Conservation (phyloP, 2,113 vertebrate species). For the Tringa solitaria region DNA sequence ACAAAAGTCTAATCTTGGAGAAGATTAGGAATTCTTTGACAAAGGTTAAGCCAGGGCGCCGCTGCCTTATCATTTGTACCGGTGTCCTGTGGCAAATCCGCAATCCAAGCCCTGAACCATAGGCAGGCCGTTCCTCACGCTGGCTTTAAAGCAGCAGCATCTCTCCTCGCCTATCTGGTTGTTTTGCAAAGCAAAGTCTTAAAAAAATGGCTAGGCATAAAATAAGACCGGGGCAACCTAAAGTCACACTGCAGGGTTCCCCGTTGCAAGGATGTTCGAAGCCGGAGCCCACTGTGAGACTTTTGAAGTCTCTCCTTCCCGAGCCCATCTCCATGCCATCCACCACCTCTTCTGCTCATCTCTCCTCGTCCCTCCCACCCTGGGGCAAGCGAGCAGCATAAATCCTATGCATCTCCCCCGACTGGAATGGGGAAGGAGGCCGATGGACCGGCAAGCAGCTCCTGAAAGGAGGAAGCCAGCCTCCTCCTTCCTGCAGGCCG, state of each 20-base stretch:
- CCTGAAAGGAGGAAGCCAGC: accelerated
- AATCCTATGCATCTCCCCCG: accelerated
- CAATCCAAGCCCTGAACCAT: neutral
- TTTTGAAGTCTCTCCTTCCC: neutral
- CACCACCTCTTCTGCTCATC: neutral
- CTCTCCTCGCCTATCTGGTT: neutral
- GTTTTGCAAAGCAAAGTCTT: neutral
- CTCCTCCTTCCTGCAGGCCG: neutral
- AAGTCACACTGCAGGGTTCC: neutral
- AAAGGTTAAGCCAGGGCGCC: neutral
- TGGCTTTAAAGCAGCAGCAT: neutral
- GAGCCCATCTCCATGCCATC: neutral
- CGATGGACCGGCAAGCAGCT: neutral
- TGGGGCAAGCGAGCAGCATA: neutral
- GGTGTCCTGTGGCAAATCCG: neutral
- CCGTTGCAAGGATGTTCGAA: neutral
- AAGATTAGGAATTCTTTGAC: slow-evolving; percentile 42
- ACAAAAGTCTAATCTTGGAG: slow-evolving; percentile 26
- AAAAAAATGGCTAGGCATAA: neutral
- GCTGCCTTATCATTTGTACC: neutral
- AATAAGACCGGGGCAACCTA: neutral
- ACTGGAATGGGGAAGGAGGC: neutral
- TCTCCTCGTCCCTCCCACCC: neutral
- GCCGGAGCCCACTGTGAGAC: neutral
- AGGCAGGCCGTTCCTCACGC: neutral